Evolutionary conservation across 2,113 vertebrate species (phyloP).

Genomic region (Aptenodytes patagonicus): DNA sequence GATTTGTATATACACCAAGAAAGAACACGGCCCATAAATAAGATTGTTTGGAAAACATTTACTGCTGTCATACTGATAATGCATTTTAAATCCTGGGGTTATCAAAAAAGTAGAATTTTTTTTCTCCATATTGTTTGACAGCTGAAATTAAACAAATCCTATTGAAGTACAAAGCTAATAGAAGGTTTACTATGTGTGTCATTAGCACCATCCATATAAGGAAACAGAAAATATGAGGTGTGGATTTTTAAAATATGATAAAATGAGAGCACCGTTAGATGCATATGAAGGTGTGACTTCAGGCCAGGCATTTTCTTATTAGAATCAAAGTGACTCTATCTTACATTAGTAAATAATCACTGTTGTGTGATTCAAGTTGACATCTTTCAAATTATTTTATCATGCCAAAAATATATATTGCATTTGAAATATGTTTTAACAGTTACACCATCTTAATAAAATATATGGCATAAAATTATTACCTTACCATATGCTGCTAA

Average conservation of each 20-base stretch:
- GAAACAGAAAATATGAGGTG: conserved; percentile 78
- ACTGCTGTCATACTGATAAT: conserved; percentile 65
- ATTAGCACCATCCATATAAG: conserved; percentile 88
- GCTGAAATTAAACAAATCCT: conserved; percentile 86
- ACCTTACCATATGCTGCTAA: conserved; percentile 31
- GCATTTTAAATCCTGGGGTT: conserved; percentile 72
- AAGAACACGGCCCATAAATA: conserved; percentile 46
- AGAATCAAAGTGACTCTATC: conserved; percentile 69
- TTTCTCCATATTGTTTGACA: conserved; percentile 71
- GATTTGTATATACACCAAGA: conserved; percentile 40
- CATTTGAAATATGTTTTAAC: conserved; percentile 66
- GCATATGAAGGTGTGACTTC: conserved; percentile 75
- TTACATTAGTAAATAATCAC: conserved; percentile 71
- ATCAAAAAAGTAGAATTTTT: conserved; percentile 59
- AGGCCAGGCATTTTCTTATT: conserved; percentile 76
- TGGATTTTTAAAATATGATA: conserved; percentile 81
- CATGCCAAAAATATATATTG: conserved; percentile 60
- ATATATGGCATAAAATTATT: conserved; percentile 43
- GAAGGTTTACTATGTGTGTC: conserved; percentile 86
- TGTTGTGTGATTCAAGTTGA: conserved; percentile 68
- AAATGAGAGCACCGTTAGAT: conserved; percentile 79
- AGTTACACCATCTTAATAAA: conserved; percentile 62
- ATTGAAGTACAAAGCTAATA: conserved; percentile 85
- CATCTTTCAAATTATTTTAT: conserved; percentile 73
- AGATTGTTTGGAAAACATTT: conserved; percentile 66